Percentiles rank a stretch among this genome's conserved stretches.
Conservation (phyloP, 2,888 invertebrate genomes). For the Tholera decimalis region DNA sequence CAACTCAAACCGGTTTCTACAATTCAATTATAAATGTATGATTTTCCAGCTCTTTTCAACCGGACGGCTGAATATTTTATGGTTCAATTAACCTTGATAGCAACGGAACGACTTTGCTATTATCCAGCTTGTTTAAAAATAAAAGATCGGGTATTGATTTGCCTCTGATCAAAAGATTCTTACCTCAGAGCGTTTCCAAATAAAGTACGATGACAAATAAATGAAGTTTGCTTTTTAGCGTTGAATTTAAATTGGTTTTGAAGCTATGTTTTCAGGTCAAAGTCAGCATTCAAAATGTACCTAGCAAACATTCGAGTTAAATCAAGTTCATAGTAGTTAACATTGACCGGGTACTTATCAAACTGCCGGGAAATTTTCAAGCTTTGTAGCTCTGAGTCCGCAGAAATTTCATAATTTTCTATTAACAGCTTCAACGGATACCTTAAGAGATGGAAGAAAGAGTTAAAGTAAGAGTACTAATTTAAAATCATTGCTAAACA, state of each 20-base stretch:
- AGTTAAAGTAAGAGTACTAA: too few relatives aligned
- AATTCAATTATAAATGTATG: slow-evolving; percentile 3
- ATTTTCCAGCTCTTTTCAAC: slow-evolving; percentile 13
- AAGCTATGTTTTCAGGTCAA: not conserved
- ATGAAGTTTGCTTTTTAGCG: slow-evolving; percentile 6
- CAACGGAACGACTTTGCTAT: not conserved
- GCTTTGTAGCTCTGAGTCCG: not conserved
- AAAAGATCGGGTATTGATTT: slow-evolving; percentile 28
- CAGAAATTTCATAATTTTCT: not conserved
- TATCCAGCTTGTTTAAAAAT: slow-evolving; percentile 12
- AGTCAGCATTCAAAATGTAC: not conserved
- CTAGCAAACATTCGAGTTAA: not conserved
- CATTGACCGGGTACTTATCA: not conserved
- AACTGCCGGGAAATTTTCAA: not conserved
- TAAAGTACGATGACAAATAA: not conserved
- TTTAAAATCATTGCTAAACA: too few relatives aligned
- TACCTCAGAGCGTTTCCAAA: not conserved
- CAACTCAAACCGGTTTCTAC: not conserved
- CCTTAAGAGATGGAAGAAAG: too few relatives aligned
- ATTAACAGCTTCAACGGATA: not conserved
- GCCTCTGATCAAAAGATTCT: not conserved
- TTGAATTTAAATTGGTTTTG: not conserved
- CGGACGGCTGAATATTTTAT: slow-evolving; percentile 25
- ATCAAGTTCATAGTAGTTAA: not conserved
- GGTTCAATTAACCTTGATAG: slow-evolving; percentile 17